phyloP scores from a whole-genome alignment of 2,888 invertebrate genomes.

The Caenorhabditis wallacei region DNA sequence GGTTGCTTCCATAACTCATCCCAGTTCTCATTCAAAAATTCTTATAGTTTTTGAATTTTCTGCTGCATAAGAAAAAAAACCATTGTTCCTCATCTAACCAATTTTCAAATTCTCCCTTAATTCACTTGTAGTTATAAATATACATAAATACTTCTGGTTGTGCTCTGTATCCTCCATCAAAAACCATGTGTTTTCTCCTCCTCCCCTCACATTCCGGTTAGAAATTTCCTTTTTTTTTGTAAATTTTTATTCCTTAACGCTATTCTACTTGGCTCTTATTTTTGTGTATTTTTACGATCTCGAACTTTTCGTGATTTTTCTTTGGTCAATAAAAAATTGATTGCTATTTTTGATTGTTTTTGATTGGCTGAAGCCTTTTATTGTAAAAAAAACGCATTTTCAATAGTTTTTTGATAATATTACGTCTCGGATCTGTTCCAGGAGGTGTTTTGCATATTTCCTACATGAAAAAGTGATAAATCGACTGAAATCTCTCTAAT shows the following conservation, averaged over 20 bases:
- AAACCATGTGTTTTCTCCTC: not conserved
- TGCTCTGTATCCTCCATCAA: not conserved
- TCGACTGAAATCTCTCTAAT: no score
- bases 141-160: conserved; percentile 5
- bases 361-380: no score
- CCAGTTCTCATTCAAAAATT: conserved; percentile 18
- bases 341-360: no score
- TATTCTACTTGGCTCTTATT: conserved; percentile 13
- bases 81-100: not conserved
- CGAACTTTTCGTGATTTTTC: conserved; percentile 12
- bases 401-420: no score
- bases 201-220: conserved; percentile 48
- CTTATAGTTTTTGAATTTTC: not conserved
- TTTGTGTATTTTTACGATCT: conserved; percentile 33
- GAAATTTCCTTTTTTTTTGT: conserved; percentile 12
- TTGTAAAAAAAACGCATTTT: no score
- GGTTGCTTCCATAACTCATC: not conserved
- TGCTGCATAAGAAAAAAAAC: conserved; percentile 25
- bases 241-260: conserved; percentile 4
- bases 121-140: conserved; percentile 53
- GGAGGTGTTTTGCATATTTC: no score
- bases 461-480: no score
- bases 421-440: no score
- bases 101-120: not conserved
- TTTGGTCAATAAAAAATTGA: conserved; percentile 1